phyloP scores from a whole-genome alignment of 2,797 vertebrate genomes.

The Masticophis lateralis region DNA sequence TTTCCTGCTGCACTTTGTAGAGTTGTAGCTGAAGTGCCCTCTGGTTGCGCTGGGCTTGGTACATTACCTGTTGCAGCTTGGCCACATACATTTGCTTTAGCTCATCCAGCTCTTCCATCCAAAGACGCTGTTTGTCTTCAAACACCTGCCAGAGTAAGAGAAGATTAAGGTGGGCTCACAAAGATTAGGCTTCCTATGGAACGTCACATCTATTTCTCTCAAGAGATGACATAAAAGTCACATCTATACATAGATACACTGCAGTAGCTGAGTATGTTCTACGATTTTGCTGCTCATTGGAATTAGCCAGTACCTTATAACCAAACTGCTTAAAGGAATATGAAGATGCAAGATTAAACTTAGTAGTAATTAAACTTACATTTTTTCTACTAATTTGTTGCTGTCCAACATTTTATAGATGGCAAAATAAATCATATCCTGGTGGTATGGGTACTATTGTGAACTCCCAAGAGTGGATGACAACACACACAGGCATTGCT shows the following conservation, averaged over 20 bases:
- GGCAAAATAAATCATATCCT: background rate
- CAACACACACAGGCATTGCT: background rate
- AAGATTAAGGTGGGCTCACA: background rate
- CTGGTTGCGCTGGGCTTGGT: constrained; percentile 92
- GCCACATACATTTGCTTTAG: constrained; percentile 89
- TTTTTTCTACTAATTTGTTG: background rate
- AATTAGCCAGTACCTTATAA: background rate
- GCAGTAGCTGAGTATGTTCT: background rate
- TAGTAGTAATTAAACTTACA: background rate
- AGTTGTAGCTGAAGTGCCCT: constrained; percentile 90
- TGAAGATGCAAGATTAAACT: background rate
- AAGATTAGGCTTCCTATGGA: background rate
- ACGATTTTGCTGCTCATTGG: background rate
- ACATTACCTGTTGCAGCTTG: constrained; percentile 89
- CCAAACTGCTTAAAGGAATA: background rate
- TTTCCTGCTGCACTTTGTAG: constrained; percentile 92
- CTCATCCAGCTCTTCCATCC: constrained; percentile 92
- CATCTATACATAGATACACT: background rate
- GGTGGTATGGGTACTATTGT: background rate
- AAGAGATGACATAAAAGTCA: background rate
- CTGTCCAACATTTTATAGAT: background rate
- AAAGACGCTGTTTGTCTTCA: constrained; percentile 92
- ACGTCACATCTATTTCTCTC: background rate
- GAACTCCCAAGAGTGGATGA: background rate
- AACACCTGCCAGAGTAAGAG: constrained; percentile 76